Percentiles rank a stretch among this genome's conserved stretches.
phyloP scores from a whole-genome alignment of 2,888 invertebrate species.

The Callyntrura sp. region DNA sequence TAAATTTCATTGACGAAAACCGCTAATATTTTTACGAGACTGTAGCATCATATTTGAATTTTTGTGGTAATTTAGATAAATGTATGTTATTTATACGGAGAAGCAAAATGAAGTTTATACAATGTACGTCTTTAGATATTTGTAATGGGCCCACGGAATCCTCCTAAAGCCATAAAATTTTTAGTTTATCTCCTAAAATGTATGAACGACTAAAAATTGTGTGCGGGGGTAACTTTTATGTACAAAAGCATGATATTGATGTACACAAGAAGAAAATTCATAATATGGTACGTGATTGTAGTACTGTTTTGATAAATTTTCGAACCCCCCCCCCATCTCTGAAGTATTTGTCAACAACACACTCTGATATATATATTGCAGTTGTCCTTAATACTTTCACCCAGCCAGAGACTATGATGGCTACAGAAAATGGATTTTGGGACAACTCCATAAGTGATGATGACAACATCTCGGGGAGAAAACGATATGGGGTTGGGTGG shows the following conservation, averaged over 20 bases:
- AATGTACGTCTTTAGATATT: constrained; percentile 46
- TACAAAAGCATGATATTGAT: not conserved
- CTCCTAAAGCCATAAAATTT: constrained; percentile 66
- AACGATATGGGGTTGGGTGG: not conserved
- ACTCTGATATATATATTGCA: constrained; percentile 32
- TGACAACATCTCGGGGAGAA: constrained; percentile 29
- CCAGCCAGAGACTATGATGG: not conserved
- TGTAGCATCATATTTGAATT: no score
- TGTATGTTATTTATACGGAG: constrained; percentile 47
- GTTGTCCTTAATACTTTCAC: constrained; percentile 24
- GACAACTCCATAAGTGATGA: constrained; percentile 37
- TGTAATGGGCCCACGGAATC: constrained; percentile 60
- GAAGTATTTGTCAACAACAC: not conserved
- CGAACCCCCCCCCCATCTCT: not conserved
- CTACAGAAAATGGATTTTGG: not conserved
- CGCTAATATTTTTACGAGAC: no score
- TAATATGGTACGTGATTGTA: not conserved
- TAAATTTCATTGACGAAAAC: no score
- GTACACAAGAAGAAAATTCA: not conserved
- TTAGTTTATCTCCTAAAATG: constrained; percentile 38
- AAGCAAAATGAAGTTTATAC: not conserved
- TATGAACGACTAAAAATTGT: constrained; percentile 9
- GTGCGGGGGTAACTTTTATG: not conserved
- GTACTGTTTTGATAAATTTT: not conserved
- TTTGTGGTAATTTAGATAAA: constrained; percentile 51